Percentiles rank a stretch among this genome's conserved stretches.
Evolutionary conservation across 2,113 vertebrate species (phyloP).

Genomic region (Sarotherodon lohbergeri): DNA sequence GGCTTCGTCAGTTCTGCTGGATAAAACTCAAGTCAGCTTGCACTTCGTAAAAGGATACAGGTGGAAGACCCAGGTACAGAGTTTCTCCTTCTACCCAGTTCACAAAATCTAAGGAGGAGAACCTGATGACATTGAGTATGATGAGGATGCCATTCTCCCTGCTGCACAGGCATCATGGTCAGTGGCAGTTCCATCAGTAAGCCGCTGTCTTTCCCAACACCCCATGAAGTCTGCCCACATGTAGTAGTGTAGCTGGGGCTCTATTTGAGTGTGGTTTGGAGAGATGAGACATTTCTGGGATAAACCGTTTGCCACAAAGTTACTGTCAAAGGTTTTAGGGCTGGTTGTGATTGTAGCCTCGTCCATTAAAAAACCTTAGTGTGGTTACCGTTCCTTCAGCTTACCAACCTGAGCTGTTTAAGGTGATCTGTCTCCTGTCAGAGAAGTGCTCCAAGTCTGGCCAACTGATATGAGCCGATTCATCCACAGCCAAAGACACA

Average conservation of each 20-base stretch:
- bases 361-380: background rate
- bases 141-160: background rate
- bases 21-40: background rate
- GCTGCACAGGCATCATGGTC: background rate
- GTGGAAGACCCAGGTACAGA: background rate
- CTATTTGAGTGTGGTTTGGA: background rate
- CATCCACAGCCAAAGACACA: background rate
- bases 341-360: background rate
- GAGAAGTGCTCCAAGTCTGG: background rate
- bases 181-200: background rate
- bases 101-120: background rate
- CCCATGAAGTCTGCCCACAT: background rate
- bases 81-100: background rate
- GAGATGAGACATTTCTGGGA: background rate
- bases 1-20: background rate
- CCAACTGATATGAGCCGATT: background rate
- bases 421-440: background rate
- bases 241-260: background rate
- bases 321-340: background rate
- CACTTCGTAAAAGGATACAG: background rate
- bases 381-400: background rate
- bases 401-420: background rate
- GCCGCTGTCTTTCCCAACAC: background rate
- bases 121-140: background rate
- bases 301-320: background rate